These are phyloP conservation scores for Stomatorhinus walkeri DNA, from an alignment of 2,797 vertebrate species.

Conservation along the genomic window DNA sequence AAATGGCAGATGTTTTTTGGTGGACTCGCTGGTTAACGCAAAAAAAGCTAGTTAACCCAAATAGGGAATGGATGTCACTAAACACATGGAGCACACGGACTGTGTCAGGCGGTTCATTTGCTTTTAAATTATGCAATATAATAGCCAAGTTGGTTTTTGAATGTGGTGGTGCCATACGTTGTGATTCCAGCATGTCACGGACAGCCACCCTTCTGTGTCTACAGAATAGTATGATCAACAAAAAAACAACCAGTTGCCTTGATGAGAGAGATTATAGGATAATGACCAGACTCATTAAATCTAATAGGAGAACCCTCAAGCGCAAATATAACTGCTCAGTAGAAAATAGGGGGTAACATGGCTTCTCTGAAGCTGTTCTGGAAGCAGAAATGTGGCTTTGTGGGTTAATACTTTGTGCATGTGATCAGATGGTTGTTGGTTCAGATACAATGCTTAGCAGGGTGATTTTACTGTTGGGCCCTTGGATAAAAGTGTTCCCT, in stretches of 20 bases:
- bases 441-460: neutral
- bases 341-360: neutral
- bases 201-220: neutral
- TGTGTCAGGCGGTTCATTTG: neutral
- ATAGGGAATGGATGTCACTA: neutral
- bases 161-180: neutral
- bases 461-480: neutral
- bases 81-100: neutral
- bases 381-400: neutral
- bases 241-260: neutral
- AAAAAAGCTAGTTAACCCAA: neutral
- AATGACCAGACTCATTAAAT: neutral
- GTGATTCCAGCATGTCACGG: neutral
- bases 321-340: neutral
- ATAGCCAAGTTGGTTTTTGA: neutral
- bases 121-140: neutral
- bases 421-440: neutral
- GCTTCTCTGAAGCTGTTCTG: neutral
- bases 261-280: neutral
- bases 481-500: neutral
- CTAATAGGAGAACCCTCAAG: neutral
- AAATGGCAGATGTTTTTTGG: neutral
- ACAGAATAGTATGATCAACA: neutral
- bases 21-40: neutral
- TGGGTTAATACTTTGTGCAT: neutral